Base-by-base conservation (phyloP, 2,797 vertebrate genomes). In the Chrysolophus pictus region DNA sequence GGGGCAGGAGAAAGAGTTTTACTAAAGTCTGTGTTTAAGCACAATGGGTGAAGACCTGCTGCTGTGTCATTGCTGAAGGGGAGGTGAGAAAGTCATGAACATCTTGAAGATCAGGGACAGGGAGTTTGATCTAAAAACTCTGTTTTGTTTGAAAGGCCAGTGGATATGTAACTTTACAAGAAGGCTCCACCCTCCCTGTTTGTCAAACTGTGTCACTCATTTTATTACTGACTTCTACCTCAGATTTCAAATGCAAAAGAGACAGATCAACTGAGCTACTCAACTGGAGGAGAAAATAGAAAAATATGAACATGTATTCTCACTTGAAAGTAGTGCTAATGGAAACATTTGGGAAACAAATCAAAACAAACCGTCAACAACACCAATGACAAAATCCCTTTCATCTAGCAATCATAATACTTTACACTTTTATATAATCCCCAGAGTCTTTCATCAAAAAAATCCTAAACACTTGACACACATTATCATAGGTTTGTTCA, bases 51-150 rank as follows among this genome's bases (percentile, higher is more conserved):
- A 92, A 94, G 94, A 93, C 73, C 76, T 88, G 90, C 85, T 91
- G 62, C 79, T 75, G 73, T 90, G 91, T 96, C 73, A 90, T 56
- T 91, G 91, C 59, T 94, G 92, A 93, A 95, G 93, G 90, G 92
- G 95, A 94, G 93, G 93, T 96, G 96, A 96, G 95, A 96, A 93
- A 78, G 87, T 84, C 90, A 96, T 0, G 1, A 95, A 93, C 83
- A 90, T 67, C 64, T 10, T 75, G 87, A 91, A 95, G 60, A 91
- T 95, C 95, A 90, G 37, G 94, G 83, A 81, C 85, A 93, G 10
- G 0, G 0, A 64, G 31, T 64, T 90, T 76, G 85, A 84, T 81
- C 82, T 90, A 94, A 94, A 93, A 91, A 88, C 10, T 49, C 65
- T 2, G 7, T 55, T 87, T 80, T 95, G 9, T 78, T 77, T 90